phyloP scores from a whole-genome alignment of 2,888 invertebrate species.

The Dasypogon diadema region DNA sequence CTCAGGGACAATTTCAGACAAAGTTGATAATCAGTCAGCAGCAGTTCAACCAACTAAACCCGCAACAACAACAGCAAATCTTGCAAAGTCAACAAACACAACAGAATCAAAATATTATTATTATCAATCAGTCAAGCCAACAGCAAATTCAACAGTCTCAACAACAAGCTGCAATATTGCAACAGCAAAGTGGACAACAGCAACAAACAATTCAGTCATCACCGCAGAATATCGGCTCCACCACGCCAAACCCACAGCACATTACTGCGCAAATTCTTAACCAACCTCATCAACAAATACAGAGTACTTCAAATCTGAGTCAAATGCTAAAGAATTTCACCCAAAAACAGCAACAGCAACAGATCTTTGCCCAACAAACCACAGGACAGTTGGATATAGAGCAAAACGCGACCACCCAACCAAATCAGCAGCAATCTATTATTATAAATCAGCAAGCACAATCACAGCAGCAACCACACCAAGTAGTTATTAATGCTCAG shows the following conservation, averaged over 20 bases:
- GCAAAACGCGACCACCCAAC: slow-evolving; percentile 56
- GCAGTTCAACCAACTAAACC: slow-evolving; percentile 75
- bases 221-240: slow-evolving; percentile 7
- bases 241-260: slow-evolving; percentile 58
- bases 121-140: slow-evolving; percentile 65
- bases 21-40: slow-evolving; percentile 73
- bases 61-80: slow-evolving; percentile 71
- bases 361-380: slow-evolving; percentile 62
- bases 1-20: slow-evolving; percentile 55
- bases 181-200: slow-evolving; percentile 61
- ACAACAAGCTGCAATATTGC: slow-evolving; percentile 50
- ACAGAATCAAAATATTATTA: slow-evolving; percentile 68
- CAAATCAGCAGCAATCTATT: slow-evolving; percentile 62
- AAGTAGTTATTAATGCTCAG: slow-evolving; percentile 59
- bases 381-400: slow-evolving; percentile 65
- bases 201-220: slow-evolving; percentile 1
- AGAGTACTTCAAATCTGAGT: slow-evolving; percentile 70
- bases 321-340: slow-evolving; percentile 66
- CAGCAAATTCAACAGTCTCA: slow-evolving; percentile 69
- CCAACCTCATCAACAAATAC: slow-evolving; percentile 67
- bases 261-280: slow-evolving; percentile 19
- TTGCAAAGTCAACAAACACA: slow-evolving; percentile 68
- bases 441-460: slow-evolving; percentile 53
- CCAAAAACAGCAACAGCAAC: slow-evolving; percentile 70
- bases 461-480: slow-evolving; percentile 68